These are phyloP conservation scores for Polydrusus pterygomalis DNA, from an alignment of 2,888 invertebrate species.

Conservation along the genomic window DNA sequence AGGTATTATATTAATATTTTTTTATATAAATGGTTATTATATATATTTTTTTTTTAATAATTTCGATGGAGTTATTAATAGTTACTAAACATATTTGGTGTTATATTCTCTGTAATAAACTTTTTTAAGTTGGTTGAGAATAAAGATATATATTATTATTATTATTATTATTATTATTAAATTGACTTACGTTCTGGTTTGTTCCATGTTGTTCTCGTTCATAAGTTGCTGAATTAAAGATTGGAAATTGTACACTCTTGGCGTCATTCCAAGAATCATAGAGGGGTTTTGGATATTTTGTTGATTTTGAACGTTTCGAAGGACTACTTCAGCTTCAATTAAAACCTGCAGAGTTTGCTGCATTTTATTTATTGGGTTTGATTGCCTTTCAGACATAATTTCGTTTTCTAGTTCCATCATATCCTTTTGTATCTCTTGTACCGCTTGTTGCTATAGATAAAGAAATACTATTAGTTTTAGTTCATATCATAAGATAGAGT, in stretches of 20 bases:
- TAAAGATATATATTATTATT: too few relatives aligned
- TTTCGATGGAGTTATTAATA: too few relatives aligned
- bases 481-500: background rate
- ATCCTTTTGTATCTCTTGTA: slow-evolving; percentile 13
- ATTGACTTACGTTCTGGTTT: slow-evolving; percentile 26
- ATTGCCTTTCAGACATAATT: background rate
- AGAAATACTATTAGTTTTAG: background rate
- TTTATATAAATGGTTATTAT: too few relatives aligned
- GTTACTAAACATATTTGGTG: too few relatives aligned
- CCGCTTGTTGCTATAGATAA: slow-evolving; percentile 21
- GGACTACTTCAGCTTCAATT: slow-evolving; percentile 17
- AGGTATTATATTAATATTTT: too few relatives aligned
- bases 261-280: background rate
- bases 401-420: slow-evolving; percentile 16
- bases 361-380: slow-evolving; percentile 11
- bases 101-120: too few relatives aligned
- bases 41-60: too few relatives aligned
- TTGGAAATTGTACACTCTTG: slow-evolving; percentile 7
- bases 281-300: background rate
- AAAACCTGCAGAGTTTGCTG: slow-evolving; percentile 17
- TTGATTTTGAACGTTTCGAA: background rate
- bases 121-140: too few relatives aligned
- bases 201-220: slow-evolving; percentile 19
- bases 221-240: slow-evolving; percentile 18
- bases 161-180: too few relatives aligned